Base-by-base conservation (phyloP, 2,888 invertebrate species). In the Pelosia muscerda region DNA sequence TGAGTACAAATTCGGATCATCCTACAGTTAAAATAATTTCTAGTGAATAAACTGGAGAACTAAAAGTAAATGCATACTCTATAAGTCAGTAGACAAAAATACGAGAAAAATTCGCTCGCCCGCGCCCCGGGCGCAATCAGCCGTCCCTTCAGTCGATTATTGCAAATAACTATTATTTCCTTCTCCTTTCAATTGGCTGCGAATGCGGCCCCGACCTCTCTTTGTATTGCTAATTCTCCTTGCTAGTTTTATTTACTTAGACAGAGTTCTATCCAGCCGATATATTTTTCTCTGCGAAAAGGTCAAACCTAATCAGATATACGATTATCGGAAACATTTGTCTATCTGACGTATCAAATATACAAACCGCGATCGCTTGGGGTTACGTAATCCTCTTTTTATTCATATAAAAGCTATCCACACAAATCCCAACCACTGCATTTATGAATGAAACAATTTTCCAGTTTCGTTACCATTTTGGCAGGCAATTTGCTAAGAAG, bases 391-490 rank as follows among this genome's bases (percentile, higher is more conserved):
- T 86, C 90, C 90, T 84, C 86, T 87, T 87, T 90, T 91, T 92
- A 92, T 93, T 91, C 90, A 92, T 93, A 88, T 88, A 71, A 89
- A 86, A 86, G 79, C 86, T 80, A 90, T 91, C 88, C 86, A 82
- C 77, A 78, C 79, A 92, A 92, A 92, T 90, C 93, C 92, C 82
- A 81, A 84, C 84, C 86, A 91, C 92, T 88, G 90, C 89, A 88
- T 92, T 92, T 90, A 90, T 92, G 90, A 92, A 93, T 92, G 92
- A 91, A 90, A 94, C 93, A 93, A 94, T 95, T 94, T 94, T 93
- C 94, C 92, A 93, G 90, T 89, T 86, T 92, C 91, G 88, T 83
- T 84, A 81, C 92, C 83, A 89, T 90, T 91, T 90, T 84, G 91
- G 88, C 84, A 89, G 88, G 90, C 94, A 90, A 94, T 95, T 94